Conservation (phyloP, 2,888 invertebrate species). For the Thumatha senex region DNA sequence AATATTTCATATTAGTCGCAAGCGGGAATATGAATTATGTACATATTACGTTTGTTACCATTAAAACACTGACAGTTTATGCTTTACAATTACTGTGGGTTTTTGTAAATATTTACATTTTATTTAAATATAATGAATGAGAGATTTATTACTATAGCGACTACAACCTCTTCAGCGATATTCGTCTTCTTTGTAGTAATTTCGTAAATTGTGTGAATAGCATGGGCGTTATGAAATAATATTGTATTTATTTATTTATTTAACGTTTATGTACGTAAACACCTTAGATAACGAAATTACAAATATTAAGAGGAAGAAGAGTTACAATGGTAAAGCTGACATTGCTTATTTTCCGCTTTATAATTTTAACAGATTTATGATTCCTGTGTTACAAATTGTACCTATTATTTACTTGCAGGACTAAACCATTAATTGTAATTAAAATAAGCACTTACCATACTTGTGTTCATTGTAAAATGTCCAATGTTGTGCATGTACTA, state of each 20-base stretch:
- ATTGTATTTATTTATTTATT: background rate
- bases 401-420: too few species aligned
- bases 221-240: too few species aligned
- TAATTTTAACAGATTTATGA: too few species aligned
- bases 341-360: too few species aligned
- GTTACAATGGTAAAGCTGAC: too few species aligned
- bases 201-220: background rate
- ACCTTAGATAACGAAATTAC: too few species aligned
- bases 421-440: too few species aligned
- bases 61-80: conserved; percentile 24
- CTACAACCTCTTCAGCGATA: conserved; percentile 8
- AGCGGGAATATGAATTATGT: conserved; percentile 16
- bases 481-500: too few species aligned
- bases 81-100: conserved; percentile 29
- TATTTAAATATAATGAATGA: conserved; percentile 8
- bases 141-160: conserved; percentile 26
- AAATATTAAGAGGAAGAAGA: too few species aligned
- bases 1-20: conserved; percentile 21
- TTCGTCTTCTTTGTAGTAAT: background rate
- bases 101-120: conserved; percentile 29
- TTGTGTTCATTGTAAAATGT: too few species aligned
- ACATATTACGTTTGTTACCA: conserved; percentile 26
- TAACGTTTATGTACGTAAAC: background rate
- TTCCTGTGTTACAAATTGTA: too few species aligned
- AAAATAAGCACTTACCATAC: too few species aligned